These are phyloP conservation scores for Tortricodes alternella DNA, from an alignment of 2,888 invertebrate genomes.

Conservation along the genomic window DNA sequence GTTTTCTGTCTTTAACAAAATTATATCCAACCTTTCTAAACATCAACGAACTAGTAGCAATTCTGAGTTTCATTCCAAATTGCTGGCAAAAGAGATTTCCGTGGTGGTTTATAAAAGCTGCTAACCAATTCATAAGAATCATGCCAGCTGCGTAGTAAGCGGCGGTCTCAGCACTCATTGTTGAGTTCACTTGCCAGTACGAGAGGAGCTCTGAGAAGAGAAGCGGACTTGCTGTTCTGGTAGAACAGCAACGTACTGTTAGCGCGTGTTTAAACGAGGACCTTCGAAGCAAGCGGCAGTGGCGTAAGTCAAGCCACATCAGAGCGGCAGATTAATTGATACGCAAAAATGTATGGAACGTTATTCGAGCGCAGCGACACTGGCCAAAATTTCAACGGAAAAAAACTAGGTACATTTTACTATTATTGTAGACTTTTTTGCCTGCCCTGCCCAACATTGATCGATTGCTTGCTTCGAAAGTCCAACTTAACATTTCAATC, in stretches of 20 bases:
- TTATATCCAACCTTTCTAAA: slow-evolving; percentile 85
- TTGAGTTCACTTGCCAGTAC: slow-evolving; percentile 80
- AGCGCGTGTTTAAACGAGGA: too few species aligned
- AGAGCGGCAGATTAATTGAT: too few species aligned
- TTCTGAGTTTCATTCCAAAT: slow-evolving; percentile 87
- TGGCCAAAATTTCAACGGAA: too few species aligned
- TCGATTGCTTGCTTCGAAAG: too few species aligned
- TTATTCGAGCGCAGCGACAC: too few species aligned
- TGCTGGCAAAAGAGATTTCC: slow-evolving; percentile 86
- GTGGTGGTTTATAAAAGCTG: slow-evolving; percentile 86
- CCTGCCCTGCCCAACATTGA: too few species aligned
- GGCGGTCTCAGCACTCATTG: slow-evolving; percentile 72
- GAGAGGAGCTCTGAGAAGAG: slow-evolving; percentile 80
- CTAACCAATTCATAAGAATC: slow-evolving; percentile 74
- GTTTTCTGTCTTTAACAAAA: slow-evolving; percentile 1
- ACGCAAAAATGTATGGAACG: too few species aligned
- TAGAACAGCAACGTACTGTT: background rate
- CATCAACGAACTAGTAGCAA: slow-evolving; percentile 88
- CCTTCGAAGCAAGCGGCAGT: too few species aligned
- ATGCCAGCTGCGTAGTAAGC: slow-evolving; percentile 76
- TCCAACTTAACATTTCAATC: too few species aligned
- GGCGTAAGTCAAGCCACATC: too few species aligned
- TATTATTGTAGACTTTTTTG: too few species aligned
- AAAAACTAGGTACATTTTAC: too few species aligned
- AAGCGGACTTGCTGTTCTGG: slow-evolving; percentile 84